These are phyloP conservation scores for Lagopus leucura DNA, from an alignment of 2,113 vertebrate genomes.

Conservation along the genomic window DNA sequence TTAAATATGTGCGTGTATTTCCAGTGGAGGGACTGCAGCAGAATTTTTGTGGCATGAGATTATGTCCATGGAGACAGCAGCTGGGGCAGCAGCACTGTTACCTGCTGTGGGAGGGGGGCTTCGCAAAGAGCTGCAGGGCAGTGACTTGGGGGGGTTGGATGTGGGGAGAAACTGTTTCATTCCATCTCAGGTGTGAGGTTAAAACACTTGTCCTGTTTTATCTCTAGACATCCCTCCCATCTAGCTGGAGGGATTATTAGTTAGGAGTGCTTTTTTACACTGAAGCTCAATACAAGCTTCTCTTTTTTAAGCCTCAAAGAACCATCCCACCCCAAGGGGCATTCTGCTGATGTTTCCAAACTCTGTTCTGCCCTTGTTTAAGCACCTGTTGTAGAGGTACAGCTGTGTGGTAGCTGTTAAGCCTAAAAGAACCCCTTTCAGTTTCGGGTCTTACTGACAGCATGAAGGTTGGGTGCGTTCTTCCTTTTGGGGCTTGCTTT, in stretches of 20 bases:
- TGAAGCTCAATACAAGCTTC: neutral
- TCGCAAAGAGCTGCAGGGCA: accelerated
- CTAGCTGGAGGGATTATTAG: neutral
- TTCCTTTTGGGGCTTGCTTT: constrained; percentile 16
- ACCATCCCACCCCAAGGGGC: neutral
- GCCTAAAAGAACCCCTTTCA: constrained; percentile 49
- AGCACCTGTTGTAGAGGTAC: constrained; percentile 59
- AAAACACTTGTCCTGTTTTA: neutral
- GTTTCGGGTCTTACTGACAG: neutral
- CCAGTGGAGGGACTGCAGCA: neutral
- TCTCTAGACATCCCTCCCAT: neutral
- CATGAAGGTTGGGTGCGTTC: neutral
- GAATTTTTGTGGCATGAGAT: neutral
- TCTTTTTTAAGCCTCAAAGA: neutral
- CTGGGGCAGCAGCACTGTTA: neutral
- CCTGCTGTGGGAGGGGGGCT: neutral
- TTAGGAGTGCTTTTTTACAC: neutral
- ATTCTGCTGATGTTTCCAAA: constrained; percentile 42
- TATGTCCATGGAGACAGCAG: accelerated
- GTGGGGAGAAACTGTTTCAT: neutral
- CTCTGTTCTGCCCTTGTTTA: constrained; percentile 38
- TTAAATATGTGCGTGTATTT: neutral
- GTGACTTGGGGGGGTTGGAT: accelerated
- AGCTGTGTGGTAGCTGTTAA: constrained; percentile 51
- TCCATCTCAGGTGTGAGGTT: neutral